These are phyloP conservation scores for Nematostella vectensis DNA, from an alignment of 92 coral and sea anemone genomes.

Conservation along the genomic window DNA sequence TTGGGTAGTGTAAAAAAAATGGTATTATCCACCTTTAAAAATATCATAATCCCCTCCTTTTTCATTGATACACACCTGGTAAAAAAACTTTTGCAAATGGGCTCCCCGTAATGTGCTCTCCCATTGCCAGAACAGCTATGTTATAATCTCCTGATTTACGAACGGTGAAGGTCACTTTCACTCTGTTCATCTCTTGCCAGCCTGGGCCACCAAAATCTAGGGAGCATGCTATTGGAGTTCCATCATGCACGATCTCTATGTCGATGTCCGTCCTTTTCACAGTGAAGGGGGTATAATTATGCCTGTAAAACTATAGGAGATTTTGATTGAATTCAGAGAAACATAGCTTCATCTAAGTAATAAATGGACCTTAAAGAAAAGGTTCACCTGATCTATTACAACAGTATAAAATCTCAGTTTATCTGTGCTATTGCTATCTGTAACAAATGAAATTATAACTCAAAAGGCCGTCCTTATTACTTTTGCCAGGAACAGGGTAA, in stretches of 20 bases:
- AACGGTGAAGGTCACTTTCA: slow-evolving; percentile 78
- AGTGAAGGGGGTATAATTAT: slow-evolving; percentile 33
- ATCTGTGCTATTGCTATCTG: too few species aligned
- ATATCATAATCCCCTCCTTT: too few species aligned
- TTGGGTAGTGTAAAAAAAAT: too few species aligned
- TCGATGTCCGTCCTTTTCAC: slow-evolving; percentile 23
- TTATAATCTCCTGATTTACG: slow-evolving; percentile 75
- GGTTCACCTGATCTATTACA: too few species aligned
- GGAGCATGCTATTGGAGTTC: slow-evolving; percentile 29
- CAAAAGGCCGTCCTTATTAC: too few species aligned
- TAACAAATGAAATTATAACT: too few species aligned
- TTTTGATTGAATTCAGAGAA: neutral
- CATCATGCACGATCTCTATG: slow-evolving; percentile 48
- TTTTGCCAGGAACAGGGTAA: too few species aligned
- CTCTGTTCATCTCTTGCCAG: slow-evolving; percentile 25
- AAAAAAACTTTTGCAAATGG: slow-evolving; percentile 75
- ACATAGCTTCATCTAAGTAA: neutral
- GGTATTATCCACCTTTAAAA: too few species aligned
- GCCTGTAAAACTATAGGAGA: slow-evolving; percentile 46
- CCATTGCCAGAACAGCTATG: slow-evolving; percentile 57
- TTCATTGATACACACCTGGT: too few species aligned
- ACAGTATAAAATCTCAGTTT: too few species aligned
- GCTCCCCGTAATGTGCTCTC: slow-evolving; percentile 60
- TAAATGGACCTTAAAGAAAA: too few species aligned
- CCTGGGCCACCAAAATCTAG: slow-evolving; percentile 52